These are phyloP conservation scores for Marcusenius ussheri DNA, from an alignment of 2,113 vertebrate species.

Conservation along the genomic window DNA sequence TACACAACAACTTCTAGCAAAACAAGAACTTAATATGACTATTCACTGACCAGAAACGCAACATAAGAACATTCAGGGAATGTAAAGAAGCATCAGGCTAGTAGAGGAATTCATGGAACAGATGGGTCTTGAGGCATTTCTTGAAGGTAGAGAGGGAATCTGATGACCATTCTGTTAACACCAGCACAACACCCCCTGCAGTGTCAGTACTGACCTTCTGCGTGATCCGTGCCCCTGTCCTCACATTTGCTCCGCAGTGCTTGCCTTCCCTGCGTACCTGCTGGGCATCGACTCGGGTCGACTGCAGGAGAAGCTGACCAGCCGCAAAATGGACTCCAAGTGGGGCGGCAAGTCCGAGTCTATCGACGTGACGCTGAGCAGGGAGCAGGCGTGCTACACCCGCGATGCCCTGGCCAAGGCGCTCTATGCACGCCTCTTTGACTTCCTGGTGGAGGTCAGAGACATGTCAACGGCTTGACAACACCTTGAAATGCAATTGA, in stretches of 20 bases:
- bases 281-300: constrained; percentile 76
- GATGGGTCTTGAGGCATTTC: background rate
- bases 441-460: constrained; percentile 88
- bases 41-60: background rate
- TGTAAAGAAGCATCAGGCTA: background rate
- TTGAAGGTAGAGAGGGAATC: background rate
- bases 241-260: constrained; percentile 48
- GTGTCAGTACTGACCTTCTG: background rate
- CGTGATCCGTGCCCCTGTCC: background rate
- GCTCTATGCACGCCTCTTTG: constrained; percentile 80
- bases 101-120: background rate
- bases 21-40: background rate
- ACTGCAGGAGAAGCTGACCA: constrained; percentile 87
- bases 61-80: background rate
- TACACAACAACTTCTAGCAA: background rate
- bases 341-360: constrained; percentile 87
- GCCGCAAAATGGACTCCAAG: constrained; percentile 93
- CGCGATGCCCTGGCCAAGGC: constrained; percentile 88
- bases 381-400: constrained; percentile 87
- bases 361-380: constrained; percentile 86
- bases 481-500: background rate
- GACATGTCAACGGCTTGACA: background rate
- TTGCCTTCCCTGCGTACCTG: constrained; percentile 89
- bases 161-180: background rate
- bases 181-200: background rate